Percentiles rank a stretch among this genome's conserved stretches.
Conservation (phyloP, 2,797 vertebrate species). For the Scarus forsteni region DNA sequence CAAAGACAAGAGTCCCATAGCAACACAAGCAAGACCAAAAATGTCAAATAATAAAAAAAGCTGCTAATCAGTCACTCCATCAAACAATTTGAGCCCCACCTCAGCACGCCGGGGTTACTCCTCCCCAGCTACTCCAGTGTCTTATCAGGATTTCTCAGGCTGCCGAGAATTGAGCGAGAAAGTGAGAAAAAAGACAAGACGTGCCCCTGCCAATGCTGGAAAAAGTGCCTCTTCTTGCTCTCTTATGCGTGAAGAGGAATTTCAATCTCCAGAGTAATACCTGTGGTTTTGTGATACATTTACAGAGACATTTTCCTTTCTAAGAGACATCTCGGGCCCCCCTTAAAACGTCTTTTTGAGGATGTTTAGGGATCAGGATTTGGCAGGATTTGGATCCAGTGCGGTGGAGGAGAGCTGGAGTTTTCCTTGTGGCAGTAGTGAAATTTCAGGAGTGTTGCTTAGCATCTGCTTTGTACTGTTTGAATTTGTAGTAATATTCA, state of each 20-base stretch:
- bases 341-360: conserved; percentile 49
- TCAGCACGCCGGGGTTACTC: conserved; percentile 62
- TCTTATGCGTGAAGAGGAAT: conserved; percentile 74
- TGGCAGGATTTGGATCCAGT: conserved; percentile 39
- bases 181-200: conserved; percentile 49
- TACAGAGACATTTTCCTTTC: conserved; percentile 47
- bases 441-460: conserved; percentile 26
- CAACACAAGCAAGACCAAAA: conserved; percentile 33
- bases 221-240: conserved; percentile 70
- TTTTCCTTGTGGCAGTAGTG: conserved; percentile 23
- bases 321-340: conserved; percentile 53
- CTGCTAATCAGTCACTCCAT: conserved; percentile 68
- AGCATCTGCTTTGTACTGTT: conserved; percentile 17
- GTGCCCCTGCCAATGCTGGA: conserved; percentile 53
- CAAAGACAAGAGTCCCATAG: conserved; percentile 41
- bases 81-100: conserved; percentile 70
- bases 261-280: conserved; percentile 75
- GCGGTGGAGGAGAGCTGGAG: conserved; percentile 27
- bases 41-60: conserved; percentile 26
- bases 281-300: conserved; percentile 74
- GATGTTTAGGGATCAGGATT: conserved; percentile 55
- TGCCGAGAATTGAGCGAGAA: conserved; percentile 56
- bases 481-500: too few relatives aligned
- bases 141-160: conserved; percentile 77
- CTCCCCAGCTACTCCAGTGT: conserved; percentile 58